Evolutionary conservation across 2,113 vertebrate genomes (phyloP).

Genomic region (Macroglossus sobrinus): DNA sequence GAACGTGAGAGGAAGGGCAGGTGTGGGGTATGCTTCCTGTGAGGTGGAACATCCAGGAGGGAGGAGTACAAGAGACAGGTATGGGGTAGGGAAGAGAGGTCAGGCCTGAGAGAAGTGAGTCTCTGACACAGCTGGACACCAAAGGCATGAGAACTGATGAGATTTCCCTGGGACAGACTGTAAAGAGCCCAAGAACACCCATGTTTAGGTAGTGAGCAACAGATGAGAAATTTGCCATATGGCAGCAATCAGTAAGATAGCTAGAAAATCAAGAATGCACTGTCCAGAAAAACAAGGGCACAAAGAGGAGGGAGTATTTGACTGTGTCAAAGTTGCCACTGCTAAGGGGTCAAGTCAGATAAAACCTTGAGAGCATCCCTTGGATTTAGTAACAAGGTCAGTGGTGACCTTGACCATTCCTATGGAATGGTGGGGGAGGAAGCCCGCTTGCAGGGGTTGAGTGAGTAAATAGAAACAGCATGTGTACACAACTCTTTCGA

Average conservation of each 20-base stretch:
- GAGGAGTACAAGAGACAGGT: not conserved
- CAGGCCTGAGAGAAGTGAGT: not conserved
- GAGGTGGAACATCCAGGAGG: not conserved
- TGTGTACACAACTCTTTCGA: not conserved
- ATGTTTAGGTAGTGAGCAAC: not conserved
- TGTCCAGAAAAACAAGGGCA: not conserved
- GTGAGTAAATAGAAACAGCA: not conserved
- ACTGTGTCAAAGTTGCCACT: not conserved
- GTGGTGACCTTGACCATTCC: conserved; percentile 43
- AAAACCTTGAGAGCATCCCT: conserved; percentile 15
- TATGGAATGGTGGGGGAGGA: not conserved
- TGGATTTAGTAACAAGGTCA: not conserved
- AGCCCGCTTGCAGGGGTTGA: not conserved
- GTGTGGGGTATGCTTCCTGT: not conserved
- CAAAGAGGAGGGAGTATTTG: not conserved
- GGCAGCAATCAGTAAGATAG: not conserved
- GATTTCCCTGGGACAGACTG: not conserved
- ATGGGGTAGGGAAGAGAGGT: not conserved
- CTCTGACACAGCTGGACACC: not conserved
- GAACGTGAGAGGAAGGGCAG: not conserved
- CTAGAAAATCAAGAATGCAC: not conserved
- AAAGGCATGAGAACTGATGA: not conserved
- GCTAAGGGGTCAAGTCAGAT: conserved; percentile 46
- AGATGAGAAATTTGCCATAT: not conserved
- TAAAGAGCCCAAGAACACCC: not conserved